phyloP scores from a whole-genome alignment of 2,888 invertebrate genomes.

The Netelia virgata region DNA sequence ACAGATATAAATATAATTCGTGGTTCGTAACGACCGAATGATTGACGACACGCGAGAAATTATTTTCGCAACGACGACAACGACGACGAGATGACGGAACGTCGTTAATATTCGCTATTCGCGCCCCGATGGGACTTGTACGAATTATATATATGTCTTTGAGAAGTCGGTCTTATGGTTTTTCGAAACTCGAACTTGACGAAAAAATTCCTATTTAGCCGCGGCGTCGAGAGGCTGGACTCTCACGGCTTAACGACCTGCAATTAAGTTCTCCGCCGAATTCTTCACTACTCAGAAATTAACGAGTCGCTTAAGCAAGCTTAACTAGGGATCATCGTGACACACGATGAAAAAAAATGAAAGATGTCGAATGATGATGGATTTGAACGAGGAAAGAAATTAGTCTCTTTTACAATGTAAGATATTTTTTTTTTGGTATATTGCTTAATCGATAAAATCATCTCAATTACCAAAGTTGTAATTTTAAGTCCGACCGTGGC shows the following conservation, averaged over 20 bases:
- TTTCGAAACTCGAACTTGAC: not conserved
- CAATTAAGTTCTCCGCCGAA: constrained; percentile 45
- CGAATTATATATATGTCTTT: not conserved
- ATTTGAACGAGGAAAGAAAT: not conserved
- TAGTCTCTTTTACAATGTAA: not conserved
- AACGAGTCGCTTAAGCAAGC: constrained; percentile 26
- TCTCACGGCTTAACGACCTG: constrained; percentile 12
- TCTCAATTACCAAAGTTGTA: too few species aligned
- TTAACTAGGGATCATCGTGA: constrained; percentile 8
- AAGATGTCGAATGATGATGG: not conserved
- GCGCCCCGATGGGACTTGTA: not conserved
- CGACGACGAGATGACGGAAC: not conserved
- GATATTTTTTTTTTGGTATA: too few species aligned
- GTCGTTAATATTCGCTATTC: not conserved
- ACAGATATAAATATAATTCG: constrained; percentile 6
- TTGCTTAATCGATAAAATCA: too few species aligned
- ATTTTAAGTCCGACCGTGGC: too few species aligned
- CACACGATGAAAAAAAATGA: not conserved
- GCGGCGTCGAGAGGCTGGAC: constrained; percentile 7
- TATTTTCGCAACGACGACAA: not conserved
- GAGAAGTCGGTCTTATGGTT: too few species aligned
- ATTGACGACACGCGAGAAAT: constrained; percentile 26
- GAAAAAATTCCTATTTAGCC: constrained; percentile 28
- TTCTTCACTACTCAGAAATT: constrained; percentile 15
- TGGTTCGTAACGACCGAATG: constrained; percentile 38